Conservation (phyloP, 2,113 vertebrate species). For the Entelurus aequoreus region DNA sequence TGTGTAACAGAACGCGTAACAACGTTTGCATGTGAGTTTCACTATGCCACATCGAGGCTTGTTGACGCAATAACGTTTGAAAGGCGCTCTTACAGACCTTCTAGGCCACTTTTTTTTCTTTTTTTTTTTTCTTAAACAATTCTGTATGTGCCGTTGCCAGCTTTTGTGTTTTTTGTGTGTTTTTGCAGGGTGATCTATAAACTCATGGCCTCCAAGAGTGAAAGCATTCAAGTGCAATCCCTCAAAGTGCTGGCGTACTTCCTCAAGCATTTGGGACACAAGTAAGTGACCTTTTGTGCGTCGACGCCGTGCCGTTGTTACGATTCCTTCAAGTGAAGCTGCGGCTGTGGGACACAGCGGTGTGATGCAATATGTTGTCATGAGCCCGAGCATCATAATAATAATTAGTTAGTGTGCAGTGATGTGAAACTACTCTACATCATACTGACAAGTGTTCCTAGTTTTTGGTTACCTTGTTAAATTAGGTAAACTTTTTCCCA, state of each 20-base stretch:
- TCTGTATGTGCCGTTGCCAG: conserved; percentile 28
- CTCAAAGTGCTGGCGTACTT: conserved; percentile 96
- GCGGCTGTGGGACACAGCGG: too few species aligned
- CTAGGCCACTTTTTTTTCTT: conserved; percentile 20
- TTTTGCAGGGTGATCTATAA: conserved; percentile 90
- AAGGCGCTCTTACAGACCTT: too few species aligned
- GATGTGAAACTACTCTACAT: too few species aligned
- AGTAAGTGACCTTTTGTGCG: conserved; percentile 77
- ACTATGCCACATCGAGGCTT: conserved; percentile 37
- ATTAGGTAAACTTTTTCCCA: too few species aligned
- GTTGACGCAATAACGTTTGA: too few species aligned
- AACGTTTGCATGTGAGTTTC: conserved; percentile 52
- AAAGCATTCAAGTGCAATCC: conserved; percentile 93
- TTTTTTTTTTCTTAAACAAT: conserved; percentile 35
- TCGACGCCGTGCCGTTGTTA: neutral
- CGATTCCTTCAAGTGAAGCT: too few species aligned
- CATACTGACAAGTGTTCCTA: too few species aligned
- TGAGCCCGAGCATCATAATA: too few species aligned
- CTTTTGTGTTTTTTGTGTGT: conserved; percentile 35
- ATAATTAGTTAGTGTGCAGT: too few species aligned
- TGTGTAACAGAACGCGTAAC: conserved; percentile 5
- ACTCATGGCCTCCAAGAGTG: conserved; percentile 90
- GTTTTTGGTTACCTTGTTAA: too few species aligned
- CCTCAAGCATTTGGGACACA: conserved; percentile 95
- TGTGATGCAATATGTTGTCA: too few species aligned